Base-by-base conservation (phyloP, 2,888 invertebrate genomes). In the Andrena praecox region DNA sequence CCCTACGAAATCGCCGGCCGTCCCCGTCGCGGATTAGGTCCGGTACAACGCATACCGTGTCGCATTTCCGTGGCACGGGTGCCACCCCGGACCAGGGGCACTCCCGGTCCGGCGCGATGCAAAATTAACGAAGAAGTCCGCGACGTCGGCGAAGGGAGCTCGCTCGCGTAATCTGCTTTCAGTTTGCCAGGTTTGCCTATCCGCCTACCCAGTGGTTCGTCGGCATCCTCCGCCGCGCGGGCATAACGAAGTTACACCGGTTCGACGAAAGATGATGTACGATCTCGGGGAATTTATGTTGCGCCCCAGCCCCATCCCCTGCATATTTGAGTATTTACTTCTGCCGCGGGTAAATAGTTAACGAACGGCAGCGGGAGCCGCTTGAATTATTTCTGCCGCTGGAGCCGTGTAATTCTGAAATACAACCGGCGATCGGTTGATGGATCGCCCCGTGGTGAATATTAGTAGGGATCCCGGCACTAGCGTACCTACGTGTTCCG, bases 71-170 rank as follows among this genome's bases (percentile, higher is more conserved):
- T 4, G 50, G 72, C 54, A 59, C 24, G 29, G 50, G 42, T 33
- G 54, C 64, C 52, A 78, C 50, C 69, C 62, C 59, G 50, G 48
- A 35, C 64, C 8, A 16, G 50, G 74, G 84, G 62, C 64, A 74
- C 79, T 27, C 67, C 60, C 75, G 75, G 12, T 20, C 76, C 70
- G 68, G 67, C 24, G 59, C 83, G 75, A 70, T 88, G 88, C 77
- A 88, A 85, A 88, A 87, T 88, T 88, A 88, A 88, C 85, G 88
- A 88, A 88, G 88, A 81, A 84, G 85, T 80, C 75, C 82, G 69
- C 70, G 56, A 56, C 66, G 79, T 64, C 69, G 67, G 66, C 85
- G 80, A 75, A 82, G 79, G 72, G 77, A 60, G 62, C 54, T 27
- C 64, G 72, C 73, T 70, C 67, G 75, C 75, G 69, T 87, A 87